Evolutionary conservation across 2,888 invertebrate species (phyloP).

Genomic region (Erebia epiphron): DNA sequence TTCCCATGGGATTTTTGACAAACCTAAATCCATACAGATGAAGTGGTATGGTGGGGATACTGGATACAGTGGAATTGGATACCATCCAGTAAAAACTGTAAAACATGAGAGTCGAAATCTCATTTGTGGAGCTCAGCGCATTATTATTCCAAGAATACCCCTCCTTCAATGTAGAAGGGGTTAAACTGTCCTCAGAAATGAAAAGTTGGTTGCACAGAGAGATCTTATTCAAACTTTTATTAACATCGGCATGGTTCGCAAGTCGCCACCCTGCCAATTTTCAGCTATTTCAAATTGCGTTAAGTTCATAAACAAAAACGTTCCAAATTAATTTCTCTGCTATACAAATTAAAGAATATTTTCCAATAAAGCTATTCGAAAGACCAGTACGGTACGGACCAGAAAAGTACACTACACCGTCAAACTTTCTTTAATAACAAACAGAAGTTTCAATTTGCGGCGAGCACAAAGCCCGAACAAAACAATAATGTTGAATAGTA

Average conservation of each 20-base stretch:
- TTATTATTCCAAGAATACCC: neutral
- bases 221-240: neutral
- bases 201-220: no score
- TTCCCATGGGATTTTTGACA: no score
- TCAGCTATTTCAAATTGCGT: neutral
- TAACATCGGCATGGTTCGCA: neutral
- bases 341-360: neutral
- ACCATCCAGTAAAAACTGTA: no score
- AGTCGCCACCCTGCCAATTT: neutral
- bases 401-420: no score
- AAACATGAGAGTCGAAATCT: no score
- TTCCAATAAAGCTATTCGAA: conserved; percentile 12
- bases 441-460: conserved; percentile 39
- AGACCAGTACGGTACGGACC: neutral
- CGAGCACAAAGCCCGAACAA: conserved; percentile 39
- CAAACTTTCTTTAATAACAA: conserved; percentile 33
- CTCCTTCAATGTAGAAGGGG: neutral
- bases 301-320: no score
- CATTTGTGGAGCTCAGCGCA: no score
- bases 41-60: no score
- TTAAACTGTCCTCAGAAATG: no score
- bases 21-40: no score
- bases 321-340: neutral
- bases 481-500: conserved; percentile 50
- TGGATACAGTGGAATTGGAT: no score